Evolutionary conservation across 2,888 invertebrate genomes (phyloP), one percentile per base, ranked within the genome.

Genomic region (Nemoura dubitans): DNA sequence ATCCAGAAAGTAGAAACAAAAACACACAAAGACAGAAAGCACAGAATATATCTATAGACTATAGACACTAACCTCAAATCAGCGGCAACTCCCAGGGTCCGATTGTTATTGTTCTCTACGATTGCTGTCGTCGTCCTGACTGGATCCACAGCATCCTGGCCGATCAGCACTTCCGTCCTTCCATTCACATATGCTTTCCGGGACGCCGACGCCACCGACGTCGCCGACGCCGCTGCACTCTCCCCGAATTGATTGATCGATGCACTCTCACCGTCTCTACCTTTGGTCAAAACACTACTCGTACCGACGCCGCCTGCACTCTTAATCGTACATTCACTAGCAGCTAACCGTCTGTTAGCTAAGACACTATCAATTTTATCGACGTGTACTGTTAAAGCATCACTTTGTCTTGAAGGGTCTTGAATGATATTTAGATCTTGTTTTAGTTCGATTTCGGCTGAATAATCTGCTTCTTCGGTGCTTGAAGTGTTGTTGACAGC

Each of bases 101-200:
- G 26, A 76, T 84, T 84, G 59, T 76, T 84, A 76, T 84, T 84
- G 59, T 26, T 84, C 88, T 94, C 94, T 87, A 94, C 93, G 89
- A 94, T 92, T 83, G 94, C 94, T 30, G 94, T 93, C 30, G 94
- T 93, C 76, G 94, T 93, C 89, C 94, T 93, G 90, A 94, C 92
- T 91, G 88, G 87, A 81, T 88, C 87, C 30, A 83, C 91, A 91
- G 89, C 92, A 91, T 90, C 92, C 90, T 90, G 92, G 88, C 95
- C 95, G 90, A 96, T 93, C 91, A 96, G 93, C 90, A 95, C 94
- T 92, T 96, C 96, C 90, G 95, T 95, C 89, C 95, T 93, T 85
- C 96, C 96, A 94, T 96, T 96, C 89, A 90, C 93, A 93, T 91
- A 94, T 80, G 94, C 94, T 30, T 30, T 81, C 81, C 81, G 25